A percentile compares a stretch with the other conserved stretches of the same genome.
Conservation (phyloP, 2,888 invertebrate genomes). For the Hypena proboscidalis region DNA sequence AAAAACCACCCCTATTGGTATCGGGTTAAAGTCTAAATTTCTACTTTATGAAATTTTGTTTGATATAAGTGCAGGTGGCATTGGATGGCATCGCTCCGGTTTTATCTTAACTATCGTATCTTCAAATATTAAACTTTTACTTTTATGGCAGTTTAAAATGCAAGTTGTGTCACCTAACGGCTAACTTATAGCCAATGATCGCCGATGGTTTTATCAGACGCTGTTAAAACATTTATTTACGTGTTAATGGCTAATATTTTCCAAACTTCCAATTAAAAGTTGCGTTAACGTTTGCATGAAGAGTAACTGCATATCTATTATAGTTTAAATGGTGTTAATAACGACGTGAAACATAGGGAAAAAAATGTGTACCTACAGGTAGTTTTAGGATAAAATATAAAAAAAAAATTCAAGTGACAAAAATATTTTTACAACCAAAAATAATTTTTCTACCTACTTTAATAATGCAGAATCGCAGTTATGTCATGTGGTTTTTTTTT, state of each 20-base stretch:
- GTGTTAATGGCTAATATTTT: slow-evolving; percentile 20
- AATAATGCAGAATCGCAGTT: no score
- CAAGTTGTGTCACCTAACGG: slow-evolving; percentile 73
- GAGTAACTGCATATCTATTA: slow-evolving; percentile 2
- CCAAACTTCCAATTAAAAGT: slow-evolving; percentile 6
- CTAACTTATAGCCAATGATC: slow-evolving; percentile 46
- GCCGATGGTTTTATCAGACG: slow-evolving; percentile 39
- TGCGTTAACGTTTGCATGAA: not conserved
- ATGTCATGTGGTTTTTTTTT: no score
- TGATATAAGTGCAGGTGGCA: slow-evolving; percentile 75
- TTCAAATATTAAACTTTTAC: slow-evolving; percentile 80
- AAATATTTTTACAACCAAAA: no score
- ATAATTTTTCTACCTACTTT: no score
- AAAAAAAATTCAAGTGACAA: no score
- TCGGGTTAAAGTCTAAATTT: slow-evolving; percentile 37
- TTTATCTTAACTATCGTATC: slow-evolving; percentile 80
- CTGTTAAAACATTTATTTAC: slow-evolving; percentile 20
- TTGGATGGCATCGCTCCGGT: slow-evolving; percentile 62
- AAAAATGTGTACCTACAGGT: not conserved
- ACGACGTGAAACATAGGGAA: no score
- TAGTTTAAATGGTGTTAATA: no score
- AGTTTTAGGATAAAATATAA: no score
- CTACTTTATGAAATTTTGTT: slow-evolving; percentile 18
- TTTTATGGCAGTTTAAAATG: slow-evolving; percentile 77
- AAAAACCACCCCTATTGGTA: slow-evolving; percentile 35